phyloP scores from a whole-genome alignment of 2,888 invertebrate species.

The Lasioglossum villosulum region DNA sequence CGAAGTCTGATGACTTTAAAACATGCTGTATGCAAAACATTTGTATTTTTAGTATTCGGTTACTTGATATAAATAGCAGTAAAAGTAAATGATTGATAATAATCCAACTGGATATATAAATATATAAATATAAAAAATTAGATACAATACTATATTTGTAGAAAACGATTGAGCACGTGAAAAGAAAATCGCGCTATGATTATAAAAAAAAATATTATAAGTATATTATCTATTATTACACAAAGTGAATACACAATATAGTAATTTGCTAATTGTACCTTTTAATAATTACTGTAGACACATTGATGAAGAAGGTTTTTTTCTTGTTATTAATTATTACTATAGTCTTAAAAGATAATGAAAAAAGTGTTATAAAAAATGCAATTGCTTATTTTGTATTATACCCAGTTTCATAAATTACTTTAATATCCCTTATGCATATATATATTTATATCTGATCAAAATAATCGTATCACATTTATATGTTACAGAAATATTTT shows the following conservation, averaged over 20 bases:
- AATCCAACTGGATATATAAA: conserved; percentile 81
- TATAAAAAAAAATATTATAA: conserved; percentile 81
- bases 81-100: conserved; percentile 81
- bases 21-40: conserved; percentile 77
- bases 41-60: conserved; percentile 84
- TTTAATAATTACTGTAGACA: conserved; percentile 84
- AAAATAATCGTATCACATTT: conserved; percentile 42
- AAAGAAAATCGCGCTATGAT: conserved; percentile 81
- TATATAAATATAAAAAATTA: conserved; percentile 78
- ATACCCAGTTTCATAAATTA: conserved; percentile 66
- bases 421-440: conserved; percentile 38
- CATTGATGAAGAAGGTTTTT: conserved; percentile 82
- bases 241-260: conserved; percentile 84
- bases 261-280: conserved; percentile 84
- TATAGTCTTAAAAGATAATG: conserved; percentile 83
- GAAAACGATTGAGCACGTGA: conserved; percentile 81
- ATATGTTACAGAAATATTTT: conserved; percentile 35
- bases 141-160: conserved; percentile 83
- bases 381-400: conserved; percentile 77
- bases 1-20: conserved; percentile 72
- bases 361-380: conserved; percentile 83
- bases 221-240: conserved; percentile 84
- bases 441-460: conserved; percentile 39
- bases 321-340: conserved; percentile 84
- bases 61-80: conserved; percentile 81